Percentiles rank a stretch among this genome's conserved stretches.
These are phyloP conservation scores for Oryzias dopingdopingensis DNA, from an alignment of 2,797 vertebrate species.

Conservation along the genomic window DNA sequence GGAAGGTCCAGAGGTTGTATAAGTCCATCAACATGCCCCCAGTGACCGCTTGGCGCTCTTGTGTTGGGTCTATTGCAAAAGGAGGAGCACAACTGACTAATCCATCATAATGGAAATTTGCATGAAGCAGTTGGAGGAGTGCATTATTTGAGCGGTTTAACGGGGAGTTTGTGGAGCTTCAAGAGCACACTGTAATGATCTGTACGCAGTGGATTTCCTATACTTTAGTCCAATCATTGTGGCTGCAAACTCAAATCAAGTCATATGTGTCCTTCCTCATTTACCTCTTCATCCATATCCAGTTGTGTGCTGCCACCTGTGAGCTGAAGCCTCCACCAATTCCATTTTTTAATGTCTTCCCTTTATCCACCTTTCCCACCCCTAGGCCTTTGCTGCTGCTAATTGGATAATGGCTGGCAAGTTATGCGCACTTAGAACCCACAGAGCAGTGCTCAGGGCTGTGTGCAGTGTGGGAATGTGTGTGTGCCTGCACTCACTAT, in stretches of 20 bases:
- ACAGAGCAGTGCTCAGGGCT: conserved; percentile 54
- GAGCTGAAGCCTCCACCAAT: conserved; percentile 5
- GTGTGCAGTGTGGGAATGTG: conserved; percentile 26
- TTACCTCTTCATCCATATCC: conserved; percentile 8
- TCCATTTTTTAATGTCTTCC: conserved; percentile 9
- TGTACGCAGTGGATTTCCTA: conserved; percentile 10
- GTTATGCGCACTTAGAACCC: conserved; percentile 75
- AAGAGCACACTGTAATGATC: conserved; percentile 29
- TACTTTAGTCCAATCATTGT: conserved; percentile 5
- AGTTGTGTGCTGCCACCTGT: conserved; percentile 5
- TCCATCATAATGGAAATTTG: conserved; percentile 79
- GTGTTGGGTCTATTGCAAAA: conserved; percentile 46
- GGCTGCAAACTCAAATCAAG: conserved; percentile 13
- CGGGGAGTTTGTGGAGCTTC: conserved; percentile 51
- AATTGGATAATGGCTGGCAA: conserved; percentile 83
- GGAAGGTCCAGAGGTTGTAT: conserved; percentile 48
- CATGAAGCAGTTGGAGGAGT: conserved; percentile 67
- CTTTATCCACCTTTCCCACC: conserved; percentile 25
- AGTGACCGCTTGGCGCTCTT: conserved; percentile 45
- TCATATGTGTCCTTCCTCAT: neutral
- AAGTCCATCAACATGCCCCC: conserved; percentile 46
- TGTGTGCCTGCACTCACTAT: conserved; percentile 10
- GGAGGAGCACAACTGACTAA: conserved; percentile 69
- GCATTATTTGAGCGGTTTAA: conserved; percentile 72
- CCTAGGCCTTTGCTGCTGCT: conserved; percentile 65